phyloP scores from a whole-genome alignment of 2,113 vertebrate species.

The Rostratula benghalensis region DNA sequence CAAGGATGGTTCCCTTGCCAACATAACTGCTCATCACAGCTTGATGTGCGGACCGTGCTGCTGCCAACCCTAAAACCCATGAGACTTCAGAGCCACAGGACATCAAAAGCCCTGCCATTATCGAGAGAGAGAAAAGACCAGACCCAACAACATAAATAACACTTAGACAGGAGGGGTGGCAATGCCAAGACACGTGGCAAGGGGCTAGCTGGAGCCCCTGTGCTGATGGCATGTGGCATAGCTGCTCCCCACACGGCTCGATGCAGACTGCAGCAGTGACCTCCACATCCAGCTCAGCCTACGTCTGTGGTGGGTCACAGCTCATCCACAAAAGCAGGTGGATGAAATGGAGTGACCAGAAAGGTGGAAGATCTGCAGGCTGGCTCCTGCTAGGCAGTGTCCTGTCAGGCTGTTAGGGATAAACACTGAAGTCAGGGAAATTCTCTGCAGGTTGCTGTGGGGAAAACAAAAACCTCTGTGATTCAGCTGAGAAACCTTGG shows the following conservation, averaged over 20 bases:
- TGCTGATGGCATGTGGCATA: accelerated
- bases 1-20: not conserved
- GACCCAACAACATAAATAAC: not conserved
- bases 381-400: not conserved
- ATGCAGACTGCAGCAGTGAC: not conserved
- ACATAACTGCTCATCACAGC: not conserved
- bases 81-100: not conserved
- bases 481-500: accelerated
- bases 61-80: not conserved
- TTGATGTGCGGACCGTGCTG: not conserved
- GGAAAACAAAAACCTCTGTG: not conserved
- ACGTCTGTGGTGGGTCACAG: not conserved
- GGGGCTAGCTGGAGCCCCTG: not conserved
- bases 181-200: not conserved
- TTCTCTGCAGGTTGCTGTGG: not conserved
- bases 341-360: not conserved
- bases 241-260: not conserved
- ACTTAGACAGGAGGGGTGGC: not conserved
- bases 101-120: not conserved
- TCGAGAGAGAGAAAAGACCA: not conserved
- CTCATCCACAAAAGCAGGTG: not conserved
- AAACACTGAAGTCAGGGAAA: not conserved
- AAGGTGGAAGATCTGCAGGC: not conserved
- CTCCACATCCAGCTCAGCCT: accelerated
- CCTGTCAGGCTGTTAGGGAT: not conserved